These are phyloP conservation scores for Enteromius paludinosus DNA, from an alignment of 2,797 vertebrate genomes.

Conservation along the genomic window DNA sequence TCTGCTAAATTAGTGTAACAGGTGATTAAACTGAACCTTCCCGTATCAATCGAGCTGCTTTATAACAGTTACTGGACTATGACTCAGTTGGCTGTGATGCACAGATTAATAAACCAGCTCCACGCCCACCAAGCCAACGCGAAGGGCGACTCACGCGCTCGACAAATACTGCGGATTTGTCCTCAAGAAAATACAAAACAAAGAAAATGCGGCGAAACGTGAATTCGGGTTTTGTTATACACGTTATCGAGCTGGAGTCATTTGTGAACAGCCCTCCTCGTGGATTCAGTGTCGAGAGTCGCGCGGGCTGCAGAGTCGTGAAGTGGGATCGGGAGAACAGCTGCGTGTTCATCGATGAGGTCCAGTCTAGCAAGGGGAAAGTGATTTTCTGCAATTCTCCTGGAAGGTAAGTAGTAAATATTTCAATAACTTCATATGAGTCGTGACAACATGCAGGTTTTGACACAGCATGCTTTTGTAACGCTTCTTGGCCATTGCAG, in stretches of 20 bases:
- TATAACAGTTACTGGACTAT: neutral
- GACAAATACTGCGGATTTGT: no score
- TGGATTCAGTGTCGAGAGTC: constrained; percentile 65
- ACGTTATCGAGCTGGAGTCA: constrained; percentile 61
- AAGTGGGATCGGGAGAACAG: constrained; percentile 57
- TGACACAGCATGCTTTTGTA: neutral
- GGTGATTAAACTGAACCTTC: neutral
- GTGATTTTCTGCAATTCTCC: constrained; percentile 68
- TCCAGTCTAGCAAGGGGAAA: constrained; percentile 51
- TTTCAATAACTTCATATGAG: neutral
- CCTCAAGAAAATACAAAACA: neutral
- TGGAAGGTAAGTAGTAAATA: constrained; percentile 65
- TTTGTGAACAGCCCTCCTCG: constrained; percentile 67
- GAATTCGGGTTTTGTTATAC: constrained; percentile 40
- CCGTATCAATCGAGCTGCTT: neutral
- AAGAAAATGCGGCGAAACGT: neutral
- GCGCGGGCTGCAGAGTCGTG: constrained; percentile 52
- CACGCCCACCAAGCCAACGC: neutral
- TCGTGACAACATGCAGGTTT: neutral
- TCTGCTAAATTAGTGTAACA: neutral
- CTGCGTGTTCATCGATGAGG: constrained; percentile 71
- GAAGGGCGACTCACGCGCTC: neutral
- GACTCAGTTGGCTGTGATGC: neutral
- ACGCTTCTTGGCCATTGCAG: constrained; percentile 48
- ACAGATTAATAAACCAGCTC: neutral